Percentiles rank a stretch among this genome's conserved stretches.
Evolutionary conservation across 2,888 invertebrate genomes (phyloP).

Genomic region (Cosmorhoe ocellata): DNA sequence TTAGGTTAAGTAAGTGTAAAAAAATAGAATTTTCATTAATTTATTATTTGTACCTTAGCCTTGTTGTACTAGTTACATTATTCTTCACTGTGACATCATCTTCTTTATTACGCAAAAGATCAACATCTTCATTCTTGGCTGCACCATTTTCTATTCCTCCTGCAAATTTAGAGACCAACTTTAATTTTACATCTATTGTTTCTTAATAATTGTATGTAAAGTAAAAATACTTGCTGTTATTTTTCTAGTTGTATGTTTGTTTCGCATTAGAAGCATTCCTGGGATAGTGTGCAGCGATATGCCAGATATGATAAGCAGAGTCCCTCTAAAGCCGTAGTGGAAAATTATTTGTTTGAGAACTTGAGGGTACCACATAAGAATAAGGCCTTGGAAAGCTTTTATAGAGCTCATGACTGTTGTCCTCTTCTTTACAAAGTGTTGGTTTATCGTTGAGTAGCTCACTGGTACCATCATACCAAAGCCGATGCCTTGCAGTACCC

Average conservation of each 20-base stretch:
- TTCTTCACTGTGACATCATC: conserved; percentile 12
- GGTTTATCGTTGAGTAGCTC: conserved; percentile 84
- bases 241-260: conserved; percentile 35
- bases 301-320: conserved; percentile 81
- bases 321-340: conserved; percentile 84
- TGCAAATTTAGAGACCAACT: conserved; percentile 36
- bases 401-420: conserved; percentile 84
- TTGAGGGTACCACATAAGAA: conserved; percentile 83
- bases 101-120: conserved; percentile 46
- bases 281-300: conserved; percentile 83
- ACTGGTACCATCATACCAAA: conserved; percentile 85
- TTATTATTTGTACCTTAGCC: conserved; percentile 10
- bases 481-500: conserved; percentile 83
- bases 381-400: conserved; percentile 82
- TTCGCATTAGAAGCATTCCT: conserved; percentile 83
- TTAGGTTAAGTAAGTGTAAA: too few species aligned
- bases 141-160: conserved; percentile 46
- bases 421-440: conserved; percentile 83
- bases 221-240: conserved; percentile 71
- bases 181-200: conserved; percentile 13
- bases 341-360: conserved; percentile 75
- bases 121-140: conserved; percentile 44
- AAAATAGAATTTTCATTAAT: too few species aligned
- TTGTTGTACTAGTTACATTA: conserved; percentile 4
- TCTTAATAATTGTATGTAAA: conserved; percentile 25